Percentiles rank a stretch among this genome's conserved stretches.
Conservation (phyloP, 2,888 invertebrate species). For the Caprella mutica region DNA sequence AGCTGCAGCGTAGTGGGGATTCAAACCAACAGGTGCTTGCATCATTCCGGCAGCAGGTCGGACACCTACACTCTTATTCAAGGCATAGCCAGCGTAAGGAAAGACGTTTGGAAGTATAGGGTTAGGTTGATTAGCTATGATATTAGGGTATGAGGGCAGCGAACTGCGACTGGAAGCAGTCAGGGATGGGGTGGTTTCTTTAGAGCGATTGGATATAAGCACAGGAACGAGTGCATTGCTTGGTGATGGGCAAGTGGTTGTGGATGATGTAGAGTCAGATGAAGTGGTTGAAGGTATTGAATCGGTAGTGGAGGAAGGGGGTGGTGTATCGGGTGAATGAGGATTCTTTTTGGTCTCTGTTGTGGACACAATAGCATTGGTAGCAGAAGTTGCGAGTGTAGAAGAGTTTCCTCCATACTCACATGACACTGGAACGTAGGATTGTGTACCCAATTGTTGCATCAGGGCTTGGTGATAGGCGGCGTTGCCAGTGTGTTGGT, state of each 20-base stretch:
- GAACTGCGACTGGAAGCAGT: neutral
- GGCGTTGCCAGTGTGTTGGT: conserved; percentile 63
- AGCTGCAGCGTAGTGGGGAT: neutral
- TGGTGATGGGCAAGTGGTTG: conserved; percentile 21
- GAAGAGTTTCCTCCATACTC: conserved; percentile 54
- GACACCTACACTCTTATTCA: conserved; percentile 21
- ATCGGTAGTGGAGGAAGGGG: conserved; percentile 22
- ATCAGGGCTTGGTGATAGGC: conserved; percentile 86
- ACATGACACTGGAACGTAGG: conserved; percentile 97
- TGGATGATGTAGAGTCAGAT: conserved; percentile 13
- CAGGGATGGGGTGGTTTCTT: conserved; percentile 10
- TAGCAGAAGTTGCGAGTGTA: conserved; percentile 38
- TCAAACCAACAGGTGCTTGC: neutral
- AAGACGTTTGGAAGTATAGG: conserved; percentile 22
- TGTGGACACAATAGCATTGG: conserved; percentile 31
- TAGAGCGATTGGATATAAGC: conserved; percentile 3
- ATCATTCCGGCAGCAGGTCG: conserved; percentile 15
- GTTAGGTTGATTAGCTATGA: conserved; percentile 15
- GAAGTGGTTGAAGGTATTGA: conserved; percentile 21
- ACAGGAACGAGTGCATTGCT: conserved; percentile 12
- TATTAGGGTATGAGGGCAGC: conserved; percentile 1
- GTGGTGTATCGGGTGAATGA: conserved; percentile 24
- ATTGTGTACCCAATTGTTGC: conserved; percentile 60
- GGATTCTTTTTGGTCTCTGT: conserved; percentile 20
- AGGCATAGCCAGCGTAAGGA: conserved; percentile 30